Percentiles rank a stretch among this genome's conserved stretches.
Evolutionary conservation across 2,797 vertebrate species (phyloP).

Genomic region (Cyclopterus lumpus): DNA sequence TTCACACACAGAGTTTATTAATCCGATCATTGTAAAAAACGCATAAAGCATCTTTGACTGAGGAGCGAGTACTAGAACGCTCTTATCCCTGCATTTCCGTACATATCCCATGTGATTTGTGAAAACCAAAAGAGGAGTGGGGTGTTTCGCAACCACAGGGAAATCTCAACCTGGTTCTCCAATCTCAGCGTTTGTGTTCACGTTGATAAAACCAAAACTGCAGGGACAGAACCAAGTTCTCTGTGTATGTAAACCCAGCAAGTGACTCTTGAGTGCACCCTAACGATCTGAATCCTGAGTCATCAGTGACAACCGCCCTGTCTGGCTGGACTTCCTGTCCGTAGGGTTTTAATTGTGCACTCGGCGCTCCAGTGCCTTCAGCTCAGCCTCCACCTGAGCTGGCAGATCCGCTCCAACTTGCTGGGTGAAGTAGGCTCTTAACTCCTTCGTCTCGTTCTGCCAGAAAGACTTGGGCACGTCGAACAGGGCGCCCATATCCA

Average conservation of each 20-base stretch:
- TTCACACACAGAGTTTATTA: constrained; percentile 19
- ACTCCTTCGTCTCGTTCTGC: constrained; percentile 88
- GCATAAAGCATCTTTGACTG: neutral
- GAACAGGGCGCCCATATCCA: constrained; percentile 86
- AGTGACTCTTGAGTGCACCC: constrained; percentile 32
- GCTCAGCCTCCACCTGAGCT: constrained; percentile 84
- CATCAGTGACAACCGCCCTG: constrained; percentile 13
- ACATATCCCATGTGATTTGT: neutral
- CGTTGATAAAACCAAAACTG: neutral
- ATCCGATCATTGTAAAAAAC: neutral
- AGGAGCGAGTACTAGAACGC: neutral
- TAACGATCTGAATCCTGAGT: constrained; percentile 18
- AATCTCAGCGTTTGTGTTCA: neutral
- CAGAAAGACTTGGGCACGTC: constrained; percentile 89
- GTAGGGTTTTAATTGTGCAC: constrained; percentile 75
- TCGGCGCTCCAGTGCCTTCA: constrained; percentile 86
- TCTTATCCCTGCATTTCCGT: neutral
- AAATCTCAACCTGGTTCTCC: neutral
- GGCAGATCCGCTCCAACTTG: constrained; percentile 91
- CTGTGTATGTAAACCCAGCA: constrained; percentile 30
- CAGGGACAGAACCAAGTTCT: neutral
- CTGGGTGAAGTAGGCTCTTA: constrained; percentile 88
- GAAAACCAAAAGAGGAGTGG: neutral
- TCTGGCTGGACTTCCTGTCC: constrained; percentile 18
- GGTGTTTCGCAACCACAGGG: neutral